These are phyloP conservation scores for Nanorana parkeri DNA, from an alignment of 2,113 vertebrate species.

Conservation along the genomic window DNA sequence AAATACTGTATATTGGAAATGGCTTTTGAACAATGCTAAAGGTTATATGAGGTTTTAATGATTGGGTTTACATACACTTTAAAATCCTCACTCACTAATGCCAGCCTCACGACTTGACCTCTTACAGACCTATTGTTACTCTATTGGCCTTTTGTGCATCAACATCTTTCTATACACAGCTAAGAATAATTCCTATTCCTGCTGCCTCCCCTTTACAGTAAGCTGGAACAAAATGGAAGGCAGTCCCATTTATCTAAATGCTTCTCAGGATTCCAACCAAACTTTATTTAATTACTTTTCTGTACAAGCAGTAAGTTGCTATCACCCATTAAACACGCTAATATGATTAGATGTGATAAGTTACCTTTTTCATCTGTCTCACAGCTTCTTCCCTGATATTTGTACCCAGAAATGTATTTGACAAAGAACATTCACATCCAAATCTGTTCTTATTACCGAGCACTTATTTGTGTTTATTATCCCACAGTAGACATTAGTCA, in stretches of 20 bases:
- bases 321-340: background rate
- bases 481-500: background rate
- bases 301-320: background rate
- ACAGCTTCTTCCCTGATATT: constrained; percentile 7
- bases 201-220: background rate
- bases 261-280: background rate
- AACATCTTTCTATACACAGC: no score
- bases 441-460: background rate
- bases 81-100: no score
- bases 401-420: constrained; percentile 2
- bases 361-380: constrained; percentile 22
- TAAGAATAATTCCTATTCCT: background rate
- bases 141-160: no score
- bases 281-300: background rate
- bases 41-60: no score
- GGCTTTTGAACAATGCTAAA: no score
- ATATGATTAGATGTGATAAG: background rate
- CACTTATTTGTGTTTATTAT: background rate
- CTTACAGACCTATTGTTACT: no score
- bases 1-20: no score
- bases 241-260: background rate
- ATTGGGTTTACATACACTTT: no score
- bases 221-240: background rate
- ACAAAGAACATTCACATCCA: background rate
- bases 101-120: no score